These are phyloP conservation scores for Lepidostoma basale DNA, from an alignment of 1,140 invertebrate species.

Conservation along the genomic window DNA sequence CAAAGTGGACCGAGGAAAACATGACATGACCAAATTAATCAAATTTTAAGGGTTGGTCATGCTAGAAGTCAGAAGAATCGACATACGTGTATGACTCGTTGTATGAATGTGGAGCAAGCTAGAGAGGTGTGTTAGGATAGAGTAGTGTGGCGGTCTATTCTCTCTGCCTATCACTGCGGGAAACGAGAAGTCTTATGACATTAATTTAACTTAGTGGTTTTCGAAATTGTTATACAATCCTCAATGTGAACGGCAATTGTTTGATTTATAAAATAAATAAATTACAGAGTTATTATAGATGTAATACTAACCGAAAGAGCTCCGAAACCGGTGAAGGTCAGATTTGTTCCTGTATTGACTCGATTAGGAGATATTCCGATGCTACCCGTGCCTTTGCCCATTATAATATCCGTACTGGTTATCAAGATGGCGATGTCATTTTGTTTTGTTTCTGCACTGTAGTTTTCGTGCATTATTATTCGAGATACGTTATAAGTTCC, in stretches of 20 bases:
- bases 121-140: too few species aligned
- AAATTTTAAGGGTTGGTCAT: too few species aligned
- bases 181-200: not conserved
- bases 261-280: not conserved
- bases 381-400: constrained; percentile 4
- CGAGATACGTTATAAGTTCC: constrained; percentile 29
- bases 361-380: constrained; percentile 7
- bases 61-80: too few species aligned
- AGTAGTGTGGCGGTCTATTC: too few species aligned
- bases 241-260: not conserved
- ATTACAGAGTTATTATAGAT: not conserved
- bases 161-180: not conserved
- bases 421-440: constrained; percentile 40
- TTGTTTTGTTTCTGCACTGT: constrained; percentile 33
- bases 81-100: too few species aligned
- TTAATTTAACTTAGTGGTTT: not conserved
- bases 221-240: not conserved
- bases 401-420: constrained; percentile 11
- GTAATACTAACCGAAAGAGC: constrained; percentile 28
- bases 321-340: constrained; percentile 41
- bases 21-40: too few species aligned
- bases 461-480: constrained; percentile 30
- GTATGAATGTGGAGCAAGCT: too few species aligned
- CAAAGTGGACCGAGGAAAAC: too few species aligned
- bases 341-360: not conserved